A percentile compares a stretch with the other conserved stretches of the same genome.
Evolutionary conservation across 2,113 vertebrate genomes (phyloP).

Genomic region (rabbit (Oryctolagus cuniculus)): mOryCun1.1 NC_091436.1:110434501-110435000

Average conservation of each 20-base stretch:
- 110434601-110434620: neutral
- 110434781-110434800: neutral
- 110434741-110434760: neutral
- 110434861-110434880: neutral
- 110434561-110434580: neutral
- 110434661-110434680: neutral
- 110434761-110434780: neutral
- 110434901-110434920: neutral
- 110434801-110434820: too few relatives aligned
- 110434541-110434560: neutral
- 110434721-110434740: neutral
- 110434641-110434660: neutral
- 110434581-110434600: neutral
- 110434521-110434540: neutral
- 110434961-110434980: neutral
- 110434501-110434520: neutral
- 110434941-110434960: neutral
- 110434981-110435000: neutral
- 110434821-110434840: neutral
- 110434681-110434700: neutral
- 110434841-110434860: neutral
- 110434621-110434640: neutral
- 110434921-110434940: neutral
- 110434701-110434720: neutral
- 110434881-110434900: neutral